phyloP scores from a whole-genome alignment of 2,113 vertebrate species.

The Clarias gariepinus region DNA sequence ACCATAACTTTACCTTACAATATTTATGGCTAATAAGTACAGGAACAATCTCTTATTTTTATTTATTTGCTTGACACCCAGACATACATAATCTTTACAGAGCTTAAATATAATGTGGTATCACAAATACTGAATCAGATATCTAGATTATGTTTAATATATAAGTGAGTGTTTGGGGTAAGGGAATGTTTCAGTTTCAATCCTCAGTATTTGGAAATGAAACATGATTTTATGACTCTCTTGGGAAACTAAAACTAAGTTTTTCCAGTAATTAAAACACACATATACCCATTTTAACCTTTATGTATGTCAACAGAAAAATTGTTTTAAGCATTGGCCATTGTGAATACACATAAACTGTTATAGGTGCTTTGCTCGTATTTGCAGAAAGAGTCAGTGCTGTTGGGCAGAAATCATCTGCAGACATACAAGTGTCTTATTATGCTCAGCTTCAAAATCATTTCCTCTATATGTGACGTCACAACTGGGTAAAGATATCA shows the following conservation, averaged over 20 bases:
- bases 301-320: neutral
- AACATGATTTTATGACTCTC: neutral
- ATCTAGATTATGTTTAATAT: neutral
- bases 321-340: no score
- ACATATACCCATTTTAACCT: neutral
- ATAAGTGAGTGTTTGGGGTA: neutral
- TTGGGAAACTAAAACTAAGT: neutral
- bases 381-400: neutral
- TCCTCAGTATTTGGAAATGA: neutral
- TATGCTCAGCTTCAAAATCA: neutral
- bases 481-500: slow-evolving; percentile 8
- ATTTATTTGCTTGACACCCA: neutral
- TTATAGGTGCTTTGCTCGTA: neutral
- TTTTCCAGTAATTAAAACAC: neutral
- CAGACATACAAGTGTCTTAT: neutral
- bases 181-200: neutral
- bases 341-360: neutral
- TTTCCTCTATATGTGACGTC: neutral
- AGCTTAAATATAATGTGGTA: neutral
- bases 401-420: neutral
- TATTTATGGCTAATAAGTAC: neutral
- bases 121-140: neutral
- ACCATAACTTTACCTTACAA: neutral
- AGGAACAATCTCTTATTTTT: neutral
- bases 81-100: neutral